Percentiles rank a stretch among this genome's conserved stretches.
Evolutionary conservation across 1,140 invertebrate species (phyloP).

Genomic region (Diploscapter pachys): DNA sequence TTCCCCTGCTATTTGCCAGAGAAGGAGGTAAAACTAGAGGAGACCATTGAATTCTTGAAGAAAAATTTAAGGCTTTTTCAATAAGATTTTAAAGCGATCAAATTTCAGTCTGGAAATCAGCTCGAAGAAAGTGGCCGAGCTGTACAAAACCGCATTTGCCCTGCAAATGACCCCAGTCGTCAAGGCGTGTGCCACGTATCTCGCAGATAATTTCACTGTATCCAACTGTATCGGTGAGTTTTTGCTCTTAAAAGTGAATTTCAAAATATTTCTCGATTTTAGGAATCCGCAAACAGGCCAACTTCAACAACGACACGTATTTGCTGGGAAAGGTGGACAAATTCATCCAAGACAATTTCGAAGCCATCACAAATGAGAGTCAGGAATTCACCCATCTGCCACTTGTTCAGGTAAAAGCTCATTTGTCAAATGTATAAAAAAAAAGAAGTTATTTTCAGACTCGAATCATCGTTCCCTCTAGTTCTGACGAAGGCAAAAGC

Average conservation of each 20-base stretch:
- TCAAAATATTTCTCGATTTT: constrained; percentile 14
- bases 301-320: constrained; percentile 48
- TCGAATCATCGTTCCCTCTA: constrained; percentile 43
- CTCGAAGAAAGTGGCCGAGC: constrained; percentile 67
- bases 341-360: constrained; percentile 72
- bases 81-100: constrained; percentile 2
- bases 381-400: constrained; percentile 66
- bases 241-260: constrained; percentile 24
- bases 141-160: constrained; percentile 72
- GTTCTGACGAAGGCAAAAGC: constrained; percentile 16
- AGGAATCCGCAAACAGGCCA: constrained; percentile 53
- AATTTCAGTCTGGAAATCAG: constrained; percentile 65
- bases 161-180: constrained; percentile 71
- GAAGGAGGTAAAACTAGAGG: background rate
- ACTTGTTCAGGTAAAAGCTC: constrained; percentile 63
- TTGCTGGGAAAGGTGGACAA: constrained; percentile 64
- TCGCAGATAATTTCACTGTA: constrained; percentile 69
- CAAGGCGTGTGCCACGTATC: constrained; percentile 70
- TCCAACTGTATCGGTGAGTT: constrained; percentile 69
- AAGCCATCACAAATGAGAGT: constrained; percentile 65
- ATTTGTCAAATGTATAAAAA: background rate
- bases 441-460: constrained; percentile 15
- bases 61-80: background rate
- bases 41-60: background rate
- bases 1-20: too few species aligned